Percentiles rank a stretch among this genome's conserved stretches.
Conservation (phyloP, 2,113 vertebrate genomes). For the Boleophthalmus pectinirostris region DNA sequence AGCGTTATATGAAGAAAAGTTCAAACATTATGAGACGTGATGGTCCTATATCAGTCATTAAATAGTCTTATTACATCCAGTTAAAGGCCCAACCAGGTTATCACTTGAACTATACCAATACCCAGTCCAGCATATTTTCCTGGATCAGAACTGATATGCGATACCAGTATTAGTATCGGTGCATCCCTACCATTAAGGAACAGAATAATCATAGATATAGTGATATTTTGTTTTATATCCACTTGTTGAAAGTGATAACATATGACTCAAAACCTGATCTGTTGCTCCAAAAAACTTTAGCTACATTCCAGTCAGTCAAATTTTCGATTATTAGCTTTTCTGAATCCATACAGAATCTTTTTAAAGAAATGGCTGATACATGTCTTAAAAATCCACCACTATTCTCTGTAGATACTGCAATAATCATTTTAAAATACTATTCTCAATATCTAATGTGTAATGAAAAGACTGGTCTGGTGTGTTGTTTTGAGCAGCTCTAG, state of each 20-base stretch:
- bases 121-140: no score
- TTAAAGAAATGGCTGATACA: not conserved
- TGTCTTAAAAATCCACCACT: not conserved
- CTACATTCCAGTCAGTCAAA: not conserved
- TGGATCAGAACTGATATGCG: no score
- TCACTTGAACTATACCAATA: no score
- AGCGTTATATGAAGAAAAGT: no score
- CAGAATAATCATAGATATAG: not conserved
- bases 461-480: not conserved
- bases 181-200: no score
- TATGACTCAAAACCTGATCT: no score
- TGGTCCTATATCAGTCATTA: no score
- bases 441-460: not conserved
- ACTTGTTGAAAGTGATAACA: not conserved
- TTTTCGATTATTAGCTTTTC: not conserved
- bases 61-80: no score
- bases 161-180: no score
- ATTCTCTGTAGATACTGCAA: not conserved
- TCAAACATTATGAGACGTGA: no score
- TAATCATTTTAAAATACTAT: not conserved
- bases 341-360: not conserved
- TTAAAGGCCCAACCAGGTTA: no score
- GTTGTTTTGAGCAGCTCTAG: conserved; percentile 21
- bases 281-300: not conserved
- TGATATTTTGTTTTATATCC: not conserved